Base-by-base conservation (phyloP, 1,140 invertebrate genomes). In the Achroia grisella region DNA sequence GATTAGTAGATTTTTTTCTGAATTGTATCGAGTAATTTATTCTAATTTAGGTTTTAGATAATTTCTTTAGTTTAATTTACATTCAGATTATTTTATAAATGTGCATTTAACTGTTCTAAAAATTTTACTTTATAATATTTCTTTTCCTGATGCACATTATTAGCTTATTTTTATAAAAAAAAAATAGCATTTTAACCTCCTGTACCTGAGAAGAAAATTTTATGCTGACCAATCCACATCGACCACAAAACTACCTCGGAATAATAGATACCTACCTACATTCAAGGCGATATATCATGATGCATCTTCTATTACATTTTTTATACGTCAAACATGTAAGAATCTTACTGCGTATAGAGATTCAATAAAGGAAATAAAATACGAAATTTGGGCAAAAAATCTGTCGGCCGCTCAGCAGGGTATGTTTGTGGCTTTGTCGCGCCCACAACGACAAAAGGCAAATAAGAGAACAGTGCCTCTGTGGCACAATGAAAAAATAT, bases 381-480 rank as follows among this genome's bases (percentile, higher is more conserved):
- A 81, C 76, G 65, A 68, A 79, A 68, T 80, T 73, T 67, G 37
- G 31, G 41, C 62, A 78, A 80, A 84, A 82, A 80, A 71, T 71
- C 65, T 64, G 58, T 74, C 60, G 65, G 72, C 52, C 62, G 52
- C 80, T 50, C 80, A 77, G 78, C 78, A 66, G 77, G 80, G 69
- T 52, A 71, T 79, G 74, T 79, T 81, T 84, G 80, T 67, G 80
- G 78, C 72, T 73, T 76, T 80, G 80, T 84, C 80, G 80, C 75
- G 80, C 80, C 80, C 80, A 82, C 80, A 71, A 74, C 56, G 48
- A 82, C 80, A 84, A 84, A 75, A 68, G 76, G 74, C 78, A 84
- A 84, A 82, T 84, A 84, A 82, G 74, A 76, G 80, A 80, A 84
- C 76, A 80, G 61, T 82, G 49, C 66, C 51, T 60, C 48, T 48